Base-by-base conservation (phyloP, 2,888 invertebrate genomes). In the Epirrhoe alternata region DNA sequence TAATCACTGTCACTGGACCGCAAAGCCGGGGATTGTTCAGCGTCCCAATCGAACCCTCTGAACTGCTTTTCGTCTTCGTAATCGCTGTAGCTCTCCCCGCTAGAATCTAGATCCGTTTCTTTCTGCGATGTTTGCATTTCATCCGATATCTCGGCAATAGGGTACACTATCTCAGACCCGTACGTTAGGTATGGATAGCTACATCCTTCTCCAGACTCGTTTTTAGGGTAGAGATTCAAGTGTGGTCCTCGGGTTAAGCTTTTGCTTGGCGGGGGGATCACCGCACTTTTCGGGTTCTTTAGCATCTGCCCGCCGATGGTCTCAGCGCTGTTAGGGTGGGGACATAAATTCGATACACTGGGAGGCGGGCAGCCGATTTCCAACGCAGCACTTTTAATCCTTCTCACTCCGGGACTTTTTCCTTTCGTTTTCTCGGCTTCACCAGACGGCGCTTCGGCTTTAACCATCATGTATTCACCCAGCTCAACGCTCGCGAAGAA, bases 131-230 rank as follows among this genome's bases (percentile, higher is more conserved):
- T 95, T 81, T 95, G 95, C 90, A 95, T 96, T 85, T 97, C 97
- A 79, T 97, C 97, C 0, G 96, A 96, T 82, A 97, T 97, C 88
- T 97, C 97, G 0, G 96, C 97, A 75, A 97, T 97, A 4, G 97
- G 97, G 85, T 97, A 97, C 0, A 97, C 95, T 65, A 96, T 96
- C 86, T 97, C 96, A 1, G 96, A 96, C 12, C 96, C 96, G 75
- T 95, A 96, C 45, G 94, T 94, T 66, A 94, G 75, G 71, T 92
- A 94, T 0, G 97, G 97, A 84, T 97, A 97, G 58, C 96, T 95
- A 60, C 96, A 96, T 69, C 96, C 96, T 71, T 96, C 96, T 6
- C 95, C 95, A 42, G 95, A 94, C 81, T 94, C 94, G 68, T 93
- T 93, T 74, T 94, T 95, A 0, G 95, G 95, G 77, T 95, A 96